Base-by-base conservation (phyloP, 2,888 invertebrate genomes). In the Idaea biselata region DNA sequence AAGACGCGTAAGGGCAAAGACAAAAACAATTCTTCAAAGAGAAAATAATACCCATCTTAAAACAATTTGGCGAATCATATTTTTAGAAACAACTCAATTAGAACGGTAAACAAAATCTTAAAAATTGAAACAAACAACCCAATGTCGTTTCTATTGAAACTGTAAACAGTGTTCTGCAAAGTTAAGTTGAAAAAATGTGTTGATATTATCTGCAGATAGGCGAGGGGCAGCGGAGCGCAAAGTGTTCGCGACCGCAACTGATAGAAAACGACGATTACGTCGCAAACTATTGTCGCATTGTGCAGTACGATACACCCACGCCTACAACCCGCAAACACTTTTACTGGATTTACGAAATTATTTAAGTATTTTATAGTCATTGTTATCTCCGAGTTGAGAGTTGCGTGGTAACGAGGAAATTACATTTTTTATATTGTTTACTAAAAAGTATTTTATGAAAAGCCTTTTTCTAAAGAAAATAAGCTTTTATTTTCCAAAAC, bases 201-300 rank as follows among this genome's bases (percentile, higher is more conserved):
- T 44, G 44, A 44, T 68, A 70, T 75, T 77, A 25, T 68, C 76
- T 75, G 79, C 76, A 77, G 65, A 60, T 66, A 66, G 63, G 70
- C 71, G 74, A 71, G 62, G 76, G 68, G 80, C 88, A 89, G 78
- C 89, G 78, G 75, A 87, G 86, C 91, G 89, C 78, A 82, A 86
- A 88, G 82, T 86, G 83, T 83, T 85, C 76, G 88, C 83, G 82
- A 88, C 89, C 91, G 88, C 88, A 87, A 84, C 89, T 83, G 89
- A 91, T 91, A 90, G 90, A 91, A 91, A 91, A 88, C 87, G 77
- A 73, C 80, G 89, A 91, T 91, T 91, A 89, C 90, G 87, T 86
- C 71, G 85, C 72, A 74, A 81, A 77, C 79, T 83, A 88, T 89
- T 89, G 91, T 91, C 89, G 83, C 86, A 86, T 89, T 89, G 86